Percentiles rank a stretch among this genome's conserved stretches.
Evolutionary conservation across 2,888 invertebrate species (phyloP).

Genomic region (Thymelicus acteon): DNA sequence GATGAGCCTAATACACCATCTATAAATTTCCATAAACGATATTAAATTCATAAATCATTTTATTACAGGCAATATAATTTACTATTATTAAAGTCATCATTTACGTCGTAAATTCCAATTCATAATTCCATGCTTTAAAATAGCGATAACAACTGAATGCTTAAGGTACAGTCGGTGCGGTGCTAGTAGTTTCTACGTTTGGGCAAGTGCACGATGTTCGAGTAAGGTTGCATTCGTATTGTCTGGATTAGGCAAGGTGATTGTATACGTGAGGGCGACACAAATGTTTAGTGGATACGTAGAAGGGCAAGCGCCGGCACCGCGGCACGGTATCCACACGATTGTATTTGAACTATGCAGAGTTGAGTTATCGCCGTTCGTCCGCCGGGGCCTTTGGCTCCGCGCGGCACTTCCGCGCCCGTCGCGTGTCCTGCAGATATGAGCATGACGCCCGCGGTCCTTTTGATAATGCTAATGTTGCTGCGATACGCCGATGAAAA

Average conservation of each 20-base stretch:
- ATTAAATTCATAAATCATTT: conserved; percentile 6
- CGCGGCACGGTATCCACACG: conserved; percentile 65
- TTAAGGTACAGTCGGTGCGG: conserved; percentile 2
- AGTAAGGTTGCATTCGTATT: conserved; percentile 35
- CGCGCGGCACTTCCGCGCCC: conserved; percentile 72
- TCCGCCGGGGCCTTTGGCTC: conserved; percentile 74
- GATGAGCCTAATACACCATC: conserved; percentile 6
- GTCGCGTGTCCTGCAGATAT: conserved; percentile 73
- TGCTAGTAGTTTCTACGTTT: conserved; percentile 22
- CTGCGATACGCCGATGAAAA: conserved; percentile 66
- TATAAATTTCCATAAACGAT: conserved; percentile 13
- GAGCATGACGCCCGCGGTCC: conserved; percentile 77
- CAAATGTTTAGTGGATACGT: conserved; percentile 39
- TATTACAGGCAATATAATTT: neutral
- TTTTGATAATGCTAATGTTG: conserved; percentile 82
- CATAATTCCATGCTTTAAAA: conserved; percentile 2
- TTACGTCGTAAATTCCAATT: conserved; percentile 1
- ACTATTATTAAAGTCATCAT: neutral
- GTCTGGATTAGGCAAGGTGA: conserved; percentile 37
- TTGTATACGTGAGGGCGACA: conserved; percentile 37
- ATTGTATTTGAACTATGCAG: conserved; percentile 77
- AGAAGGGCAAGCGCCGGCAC: conserved; percentile 65
- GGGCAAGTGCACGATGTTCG: conserved; percentile 32
- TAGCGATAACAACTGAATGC: conserved; percentile 14
- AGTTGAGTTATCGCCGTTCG: conserved; percentile 77